Base-by-base conservation (phyloP, 2,113 vertebrate species). In the Aphyosemion australe region DNA sequence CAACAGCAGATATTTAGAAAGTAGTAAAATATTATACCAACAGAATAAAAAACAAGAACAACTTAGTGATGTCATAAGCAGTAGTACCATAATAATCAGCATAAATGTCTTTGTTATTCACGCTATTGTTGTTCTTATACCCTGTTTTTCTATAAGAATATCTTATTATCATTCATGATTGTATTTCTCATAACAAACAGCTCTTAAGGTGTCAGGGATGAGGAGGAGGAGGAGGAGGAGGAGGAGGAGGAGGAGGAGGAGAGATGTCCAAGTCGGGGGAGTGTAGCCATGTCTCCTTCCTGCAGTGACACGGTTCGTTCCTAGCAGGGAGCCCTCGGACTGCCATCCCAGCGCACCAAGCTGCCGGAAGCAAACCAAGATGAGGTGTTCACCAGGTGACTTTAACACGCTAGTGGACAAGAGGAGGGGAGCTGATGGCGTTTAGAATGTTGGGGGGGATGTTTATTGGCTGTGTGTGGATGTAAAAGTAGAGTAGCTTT, bases 91-190 rank as follows among this genome's bases (percentile, higher is more conserved):
- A 68, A 82, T 84, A 68, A 85, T 87, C 79, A 82, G 72, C 61
- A 83, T 81, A 80, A 87, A 80, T 80, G 83, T 85, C 77, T 89
- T 76, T 84, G 84, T 84, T 90, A 87, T 85, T 90, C 88, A 91
- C 73, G 77, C 89, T 90, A 86, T 88, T 91, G 86, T 90, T 89
- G 85, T 87, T 91, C 82, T 90, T 88, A 86, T 92, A 93, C 92
- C 90, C 92, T 93, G 92, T 92, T 74, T 78, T 82, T 87, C 86
- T 86, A 81, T 82, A 88, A 83, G 86, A 88, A 88, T 87, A 85
- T 88, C 69, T 84, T 87, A 84, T 83, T 87, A 82, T 89, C 87
- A 84, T 84, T 84, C 79, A 79, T 89, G 88, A 91, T 90, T 90
- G 88, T 89, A 89, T 86, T 89, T 91, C 82, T 88, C 85, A 88